Evolutionary conservation across 2,797 vertebrate species (phyloP).

Genomic region (Thaleichthys pacificus): DNA sequence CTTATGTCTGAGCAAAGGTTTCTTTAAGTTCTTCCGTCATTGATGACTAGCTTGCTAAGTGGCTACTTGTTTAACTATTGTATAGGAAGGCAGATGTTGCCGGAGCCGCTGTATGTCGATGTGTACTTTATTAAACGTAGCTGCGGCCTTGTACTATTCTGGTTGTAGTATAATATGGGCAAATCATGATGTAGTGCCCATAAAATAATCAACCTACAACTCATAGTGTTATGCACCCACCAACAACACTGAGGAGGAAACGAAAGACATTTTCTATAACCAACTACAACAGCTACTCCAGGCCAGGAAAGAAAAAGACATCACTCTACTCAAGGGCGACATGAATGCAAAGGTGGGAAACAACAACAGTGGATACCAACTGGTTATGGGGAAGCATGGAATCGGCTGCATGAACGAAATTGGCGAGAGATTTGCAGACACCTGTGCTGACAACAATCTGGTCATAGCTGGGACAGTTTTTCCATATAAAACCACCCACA

Average conservation of each 20-base stretch:
- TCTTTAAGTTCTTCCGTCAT: no score
- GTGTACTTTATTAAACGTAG: no score
- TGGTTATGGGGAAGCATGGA: conserved; percentile 24
- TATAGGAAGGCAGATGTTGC: no score
- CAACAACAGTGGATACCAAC: conserved; percentile 5
- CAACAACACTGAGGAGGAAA: conserved; percentile 4
- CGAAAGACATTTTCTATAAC: conserved; percentile 7
- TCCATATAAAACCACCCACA: conserved; percentile 5
- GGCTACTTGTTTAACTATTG: no score
- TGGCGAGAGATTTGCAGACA: conserved; percentile 13
- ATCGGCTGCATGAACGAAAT: conserved; percentile 12
- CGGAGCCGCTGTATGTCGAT: no score
- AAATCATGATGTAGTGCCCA: not conserved
- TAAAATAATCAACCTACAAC: conserved; percentile 8
- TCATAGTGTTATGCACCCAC: conserved; percentile 11
- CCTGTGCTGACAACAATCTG: conserved; percentile 11
- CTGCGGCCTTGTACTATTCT: no score
- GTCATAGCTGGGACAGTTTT: conserved; percentile 8
- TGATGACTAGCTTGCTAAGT: no score
- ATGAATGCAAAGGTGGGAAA: conserved; percentile 16
- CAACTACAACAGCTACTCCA: conserved; percentile 8
- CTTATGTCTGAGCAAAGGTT: no score
- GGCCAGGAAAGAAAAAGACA: conserved; percentile 1
- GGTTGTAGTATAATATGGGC: no score
- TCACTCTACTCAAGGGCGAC: conserved; percentile 19